These are phyloP conservation scores for Hypsibius dujardini DNA, from an alignment of 1,140 invertebrate genomes.

Conservation along the genomic window DNA sequence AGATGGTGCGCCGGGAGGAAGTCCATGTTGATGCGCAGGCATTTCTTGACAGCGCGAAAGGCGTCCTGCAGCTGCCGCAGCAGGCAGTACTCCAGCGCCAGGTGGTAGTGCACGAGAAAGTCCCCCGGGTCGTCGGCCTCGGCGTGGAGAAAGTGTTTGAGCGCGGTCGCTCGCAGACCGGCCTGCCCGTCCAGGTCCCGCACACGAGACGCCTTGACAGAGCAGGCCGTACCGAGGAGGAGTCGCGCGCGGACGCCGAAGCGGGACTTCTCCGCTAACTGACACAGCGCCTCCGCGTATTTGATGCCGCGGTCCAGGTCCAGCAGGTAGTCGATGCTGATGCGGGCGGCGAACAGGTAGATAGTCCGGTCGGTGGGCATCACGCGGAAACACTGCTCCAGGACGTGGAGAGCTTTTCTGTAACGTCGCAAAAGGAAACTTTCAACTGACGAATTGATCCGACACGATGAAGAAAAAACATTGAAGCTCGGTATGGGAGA, in stretches of 20 bases:
- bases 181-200: neutral
- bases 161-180: neutral
- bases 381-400: conserved; percentile 9
- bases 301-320: neutral
- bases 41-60: neutral
- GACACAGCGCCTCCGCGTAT: neutral
- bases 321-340: neutral
- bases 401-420: neutral
- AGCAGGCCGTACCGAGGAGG: neutral
- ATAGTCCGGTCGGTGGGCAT: conserved; percentile 8
- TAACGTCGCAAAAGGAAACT: no score
- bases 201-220: neutral
- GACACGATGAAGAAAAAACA: no score
- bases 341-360: neutral
- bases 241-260: neutral
- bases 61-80: neutral
- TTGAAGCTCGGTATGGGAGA: no score
- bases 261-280: neutral
- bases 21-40: conserved; percentile 1
- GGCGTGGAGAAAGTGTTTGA: neutral
- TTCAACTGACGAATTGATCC: no score
- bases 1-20: conserved; percentile 10
- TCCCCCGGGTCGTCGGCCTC: neutral
- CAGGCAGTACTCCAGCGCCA: conserved; percentile 9
- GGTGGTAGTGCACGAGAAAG: neutral